Evolutionary conservation across 2,797 vertebrate genomes (phyloP), one percentile per base, ranked within the genome.

Genomic region (Myiotriccus ornatus): DNA sequence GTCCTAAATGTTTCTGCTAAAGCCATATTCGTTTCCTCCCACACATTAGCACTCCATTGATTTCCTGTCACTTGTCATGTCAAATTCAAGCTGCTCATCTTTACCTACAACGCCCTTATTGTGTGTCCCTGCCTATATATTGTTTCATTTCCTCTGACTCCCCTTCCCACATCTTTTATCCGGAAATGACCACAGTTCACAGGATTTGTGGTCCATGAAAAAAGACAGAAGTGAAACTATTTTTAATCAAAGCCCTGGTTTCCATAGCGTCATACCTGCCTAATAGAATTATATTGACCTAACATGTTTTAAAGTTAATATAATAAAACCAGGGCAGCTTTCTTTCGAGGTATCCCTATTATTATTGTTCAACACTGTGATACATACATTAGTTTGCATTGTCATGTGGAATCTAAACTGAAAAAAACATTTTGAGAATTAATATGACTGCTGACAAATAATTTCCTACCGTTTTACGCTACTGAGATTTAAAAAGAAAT

Each of bases 1-100:
- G 87, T 81, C 84, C 84, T 69, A 75, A 92, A 90, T 47, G 27
- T 88, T 94, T 92, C 94, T 95, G 94, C 69, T 93, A 56, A 75
- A 95, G 69, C 81, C 76, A 63, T 88, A 69, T 64, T 85, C 2
- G 0, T 87, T 92, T 94, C 92, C 92, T 95, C 84, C 82, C 89
- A 93, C 89, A 91, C 76, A 41, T 94, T 80, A 91, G 27, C 75
- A 85, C 89, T 93, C 44, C 59, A 75, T 70, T 91, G 93, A 85
- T 94, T 96, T 94, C 84, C 94, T 92, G 89, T 86, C 93, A 81
- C 82, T 95, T 90, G 55, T 82, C 82, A 82, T 86, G 84, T 94
- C 89, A 84, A 81, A 92, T 84, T 86, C 89, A 93, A 91, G 73
- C 89, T 93, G 87, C 76, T 94, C 84, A 47, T 91, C 92, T 89